These are phyloP conservation scores for Auanema sp. DNA, from an alignment of 2,888 invertebrate genomes.

Conservation along the genomic window DNA sequence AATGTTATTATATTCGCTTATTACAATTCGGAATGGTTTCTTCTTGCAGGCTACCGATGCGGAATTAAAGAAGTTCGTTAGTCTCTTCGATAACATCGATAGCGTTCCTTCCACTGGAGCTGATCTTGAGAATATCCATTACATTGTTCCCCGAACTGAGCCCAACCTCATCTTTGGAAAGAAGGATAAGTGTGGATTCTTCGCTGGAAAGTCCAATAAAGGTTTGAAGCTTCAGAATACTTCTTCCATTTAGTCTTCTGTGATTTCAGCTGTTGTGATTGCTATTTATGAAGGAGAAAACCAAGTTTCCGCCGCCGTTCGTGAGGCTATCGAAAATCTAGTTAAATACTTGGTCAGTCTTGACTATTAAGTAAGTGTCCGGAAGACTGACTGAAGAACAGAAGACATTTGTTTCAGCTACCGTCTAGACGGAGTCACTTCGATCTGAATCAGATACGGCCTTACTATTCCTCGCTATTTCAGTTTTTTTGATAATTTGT, in stretches of 20 bases:
- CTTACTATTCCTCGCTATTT: too few relatives aligned
- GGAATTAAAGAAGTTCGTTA: constrained; percentile 56
- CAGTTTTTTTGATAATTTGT: too few relatives aligned
- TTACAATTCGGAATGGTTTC: neutral
- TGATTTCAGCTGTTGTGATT: constrained; percentile 54
- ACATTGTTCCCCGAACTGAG: constrained; percentile 63
- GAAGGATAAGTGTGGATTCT: constrained; percentile 61
- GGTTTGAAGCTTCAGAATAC: constrained; percentile 32
- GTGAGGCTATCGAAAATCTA: constrained; percentile 59
- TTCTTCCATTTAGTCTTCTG: neutral
- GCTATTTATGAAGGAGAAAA: constrained; percentile 62
- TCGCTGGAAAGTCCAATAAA: constrained; percentile 58
- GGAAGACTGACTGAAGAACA: neutral
- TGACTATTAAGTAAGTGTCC: constrained; percentile 45
- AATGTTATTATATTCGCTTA: too few relatives aligned
- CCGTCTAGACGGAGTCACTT: too few relatives aligned
- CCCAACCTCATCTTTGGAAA: constrained; percentile 64
- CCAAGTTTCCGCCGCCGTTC: constrained; percentile 48
- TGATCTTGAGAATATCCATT: constrained; percentile 59
- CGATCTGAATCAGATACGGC: too few relatives aligned
- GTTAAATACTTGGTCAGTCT: constrained; percentile 44
- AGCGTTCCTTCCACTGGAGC: constrained; percentile 48
- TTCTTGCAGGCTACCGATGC: constrained; percentile 54
- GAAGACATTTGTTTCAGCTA: too few relatives aligned
- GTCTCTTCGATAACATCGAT: constrained; percentile 49